A percentile compares a stretch with the other conserved stretches of the same genome.
Conservation (phyloP, 53 echinoderm and acorn worm genomes). For the Astropecten irregularis region DNA sequence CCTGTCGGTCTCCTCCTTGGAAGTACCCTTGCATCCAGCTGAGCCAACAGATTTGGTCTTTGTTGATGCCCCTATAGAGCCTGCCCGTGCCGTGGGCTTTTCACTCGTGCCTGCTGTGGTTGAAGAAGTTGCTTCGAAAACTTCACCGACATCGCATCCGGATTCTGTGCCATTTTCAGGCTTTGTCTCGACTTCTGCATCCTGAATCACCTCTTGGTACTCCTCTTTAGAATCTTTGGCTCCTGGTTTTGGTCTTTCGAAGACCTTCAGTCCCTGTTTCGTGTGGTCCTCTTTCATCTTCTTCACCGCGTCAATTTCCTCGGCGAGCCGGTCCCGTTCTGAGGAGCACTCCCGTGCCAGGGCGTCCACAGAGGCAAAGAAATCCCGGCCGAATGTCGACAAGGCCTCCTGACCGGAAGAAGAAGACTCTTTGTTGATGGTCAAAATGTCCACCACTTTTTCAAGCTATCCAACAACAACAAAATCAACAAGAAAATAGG, state of each 20-base stretch:
- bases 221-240: slow-evolving; percentile 29
- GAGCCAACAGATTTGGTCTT: too few relatives aligned
- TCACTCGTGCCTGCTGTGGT: neutral
- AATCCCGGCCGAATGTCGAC: slow-evolving; percentile 69
- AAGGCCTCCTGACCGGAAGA: slow-evolving; percentile 62
- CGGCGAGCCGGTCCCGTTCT: slow-evolving; percentile 67
- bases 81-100: neutral
- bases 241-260: slow-evolving; percentile 18
- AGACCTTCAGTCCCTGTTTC: slow-evolving; percentile 56
- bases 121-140: neutral
- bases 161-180: neutral
- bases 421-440: neutral
- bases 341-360: slow-evolving; percentile 33
- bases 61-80: neutral
- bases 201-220: slow-evolving; percentile 3
- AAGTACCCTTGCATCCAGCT: too few relatives aligned
- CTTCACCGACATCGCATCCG: neutral
- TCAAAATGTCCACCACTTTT: slow-evolving; percentile 56
- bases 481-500: too few relatives aligned
- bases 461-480: slow-evolving; percentile 62
- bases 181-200: neutral
- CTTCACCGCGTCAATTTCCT: slow-evolving; percentile 79
- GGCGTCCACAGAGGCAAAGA: slow-evolving; percentile 66
- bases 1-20: neutral
- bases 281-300: slow-evolving; percentile 69